phyloP scores from a whole-genome alignment of 1,140 invertebrate genomes.

The Apis florea region DNA sequence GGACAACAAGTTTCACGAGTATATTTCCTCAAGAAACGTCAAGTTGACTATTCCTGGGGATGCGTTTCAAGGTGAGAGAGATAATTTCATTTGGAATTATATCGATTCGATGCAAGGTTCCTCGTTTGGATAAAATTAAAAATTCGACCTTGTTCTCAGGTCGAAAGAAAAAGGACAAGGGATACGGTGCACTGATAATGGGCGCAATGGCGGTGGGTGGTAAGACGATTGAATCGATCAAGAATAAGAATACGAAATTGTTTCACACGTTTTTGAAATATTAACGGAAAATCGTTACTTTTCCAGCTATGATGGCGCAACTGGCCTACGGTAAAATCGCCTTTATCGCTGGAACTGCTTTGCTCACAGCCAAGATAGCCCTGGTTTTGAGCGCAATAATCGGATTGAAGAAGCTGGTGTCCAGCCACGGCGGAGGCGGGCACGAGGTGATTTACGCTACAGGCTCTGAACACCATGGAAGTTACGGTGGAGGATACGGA shows the following conservation, averaged over 20 bases:
- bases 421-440: slow-evolving; percentile 80
- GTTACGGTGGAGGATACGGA: slow-evolving; percentile 71
- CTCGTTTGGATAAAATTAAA: too few species aligned
- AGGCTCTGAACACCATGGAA: slow-evolving; percentile 75
- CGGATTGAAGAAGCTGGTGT: slow-evolving; percentile 83
- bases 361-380: slow-evolving; percentile 86
- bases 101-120: too few species aligned
- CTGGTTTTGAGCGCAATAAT: slow-evolving; percentile 84
- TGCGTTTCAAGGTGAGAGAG: slow-evolving; percentile 74
- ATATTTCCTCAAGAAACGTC: slow-evolving; percentile 75
- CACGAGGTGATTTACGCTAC: slow-evolving; percentile 83
- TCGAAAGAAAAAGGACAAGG: slow-evolving; percentile 78
- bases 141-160: slow-evolving; percentile 58
- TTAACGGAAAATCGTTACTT: background rate
- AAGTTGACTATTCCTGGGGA: slow-evolving; percentile 78
- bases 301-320: slow-evolving; percentile 82
- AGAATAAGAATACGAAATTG: background rate
- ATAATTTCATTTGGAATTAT: background rate
- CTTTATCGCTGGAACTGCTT: slow-evolving; percentile 84
- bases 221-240: slow-evolving; percentile 48
- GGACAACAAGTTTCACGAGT: slow-evolving; percentile 76
- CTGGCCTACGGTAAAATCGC: slow-evolving; percentile 86
- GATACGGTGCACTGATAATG: slow-evolving; percentile 82
- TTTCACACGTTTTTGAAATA: background rate
- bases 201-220: slow-evolving; percentile 84